phyloP scores from a whole-genome alignment of 2,113 vertebrate species.

The Cyanistes caeruleus region DNA sequence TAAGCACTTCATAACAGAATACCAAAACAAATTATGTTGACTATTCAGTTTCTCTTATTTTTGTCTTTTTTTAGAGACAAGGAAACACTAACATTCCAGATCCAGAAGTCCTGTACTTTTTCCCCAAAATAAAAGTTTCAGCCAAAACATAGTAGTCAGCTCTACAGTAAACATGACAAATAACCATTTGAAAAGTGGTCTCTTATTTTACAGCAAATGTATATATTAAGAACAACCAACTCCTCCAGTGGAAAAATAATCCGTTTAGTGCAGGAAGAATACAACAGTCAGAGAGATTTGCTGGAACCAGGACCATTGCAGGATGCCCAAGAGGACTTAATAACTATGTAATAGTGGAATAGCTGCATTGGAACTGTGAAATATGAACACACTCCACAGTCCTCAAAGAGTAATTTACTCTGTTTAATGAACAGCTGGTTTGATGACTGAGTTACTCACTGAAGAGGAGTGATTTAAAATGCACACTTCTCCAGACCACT shows the following conservation, averaged over 20 bases:
- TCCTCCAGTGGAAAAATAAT: constrained; percentile 32
- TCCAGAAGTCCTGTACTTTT: not conserved
- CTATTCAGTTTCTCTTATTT: not conserved
- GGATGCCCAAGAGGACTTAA: constrained; percentile 2
- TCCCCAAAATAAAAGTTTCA: not conserved
- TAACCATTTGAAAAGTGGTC: not conserved
- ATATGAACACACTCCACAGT: not conserved
- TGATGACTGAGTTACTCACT: not conserved
- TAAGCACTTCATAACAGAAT: not conserved
- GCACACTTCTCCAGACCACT: not conserved
- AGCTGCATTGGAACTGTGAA: constrained; percentile 15
- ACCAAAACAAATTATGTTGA: not conserved
- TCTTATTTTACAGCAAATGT: constrained; percentile 7
- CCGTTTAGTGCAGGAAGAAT: not conserved
- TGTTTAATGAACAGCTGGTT: constrained; percentile 13
- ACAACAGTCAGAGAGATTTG: not conserved
- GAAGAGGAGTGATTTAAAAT: not conserved
- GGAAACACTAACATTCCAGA: not conserved
- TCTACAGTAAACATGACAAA: not conserved
- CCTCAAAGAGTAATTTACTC: constrained; percentile 15
- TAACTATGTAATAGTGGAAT: not conserved
- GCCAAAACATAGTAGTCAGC: not conserved
- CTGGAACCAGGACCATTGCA: not conserved
- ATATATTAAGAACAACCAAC: not conserved
- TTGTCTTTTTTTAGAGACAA: not conserved